Percentiles rank a stretch among this genome's conserved stretches.
Evolutionary conservation across 2,797 vertebrate species (phyloP).

Genomic region (Syngnathus acus): DNA sequence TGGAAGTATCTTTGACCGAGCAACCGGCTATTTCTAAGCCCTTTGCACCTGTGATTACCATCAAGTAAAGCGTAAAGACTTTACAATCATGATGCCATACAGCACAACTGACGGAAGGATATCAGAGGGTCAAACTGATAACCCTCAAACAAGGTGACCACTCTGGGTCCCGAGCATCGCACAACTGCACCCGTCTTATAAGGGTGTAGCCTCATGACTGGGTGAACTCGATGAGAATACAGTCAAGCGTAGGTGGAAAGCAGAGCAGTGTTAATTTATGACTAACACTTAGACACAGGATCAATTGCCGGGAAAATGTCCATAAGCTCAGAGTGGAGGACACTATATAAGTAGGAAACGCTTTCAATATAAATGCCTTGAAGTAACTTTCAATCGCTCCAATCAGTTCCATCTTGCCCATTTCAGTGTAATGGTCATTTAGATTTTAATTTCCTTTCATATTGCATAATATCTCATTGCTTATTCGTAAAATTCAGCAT

Average conservation of each 20-base stretch:
- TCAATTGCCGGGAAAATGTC: slow-evolving; percentile 66
- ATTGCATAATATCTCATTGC: not conserved
- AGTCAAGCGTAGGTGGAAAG: slow-evolving; percentile 37
- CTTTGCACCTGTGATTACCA: not conserved
- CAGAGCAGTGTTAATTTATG: slow-evolving; percentile 63
- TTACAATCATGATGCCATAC: not conserved
- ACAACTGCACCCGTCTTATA: slow-evolving; percentile 4
- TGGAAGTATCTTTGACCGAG: not conserved
- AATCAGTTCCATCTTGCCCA: not conserved
- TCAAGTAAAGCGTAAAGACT: not conserved
- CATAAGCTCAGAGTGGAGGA: slow-evolving; percentile 43
- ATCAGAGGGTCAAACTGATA: not conserved
- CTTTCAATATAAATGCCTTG: slow-evolving; percentile 34
- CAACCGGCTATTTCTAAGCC: not conserved
- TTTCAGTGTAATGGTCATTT: not conserved
- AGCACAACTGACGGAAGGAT: not conserved
- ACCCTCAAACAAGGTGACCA: not conserved
- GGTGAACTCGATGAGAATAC: slow-evolving; percentile 47
- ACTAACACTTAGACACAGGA: slow-evolving; percentile 66
- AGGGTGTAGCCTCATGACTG: slow-evolving; percentile 26
- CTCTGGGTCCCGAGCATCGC: not conserved
- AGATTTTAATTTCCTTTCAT: not conserved
- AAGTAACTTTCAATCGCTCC: slow-evolving; percentile 8
- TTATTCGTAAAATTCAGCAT: not conserved
- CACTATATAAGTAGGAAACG: slow-evolving; percentile 29